Evolutionary conservation across 1,140 invertebrate genomes (phyloP), one percentile per base, ranked within the genome.

Genomic region (Drosophila guanche): DNA sequence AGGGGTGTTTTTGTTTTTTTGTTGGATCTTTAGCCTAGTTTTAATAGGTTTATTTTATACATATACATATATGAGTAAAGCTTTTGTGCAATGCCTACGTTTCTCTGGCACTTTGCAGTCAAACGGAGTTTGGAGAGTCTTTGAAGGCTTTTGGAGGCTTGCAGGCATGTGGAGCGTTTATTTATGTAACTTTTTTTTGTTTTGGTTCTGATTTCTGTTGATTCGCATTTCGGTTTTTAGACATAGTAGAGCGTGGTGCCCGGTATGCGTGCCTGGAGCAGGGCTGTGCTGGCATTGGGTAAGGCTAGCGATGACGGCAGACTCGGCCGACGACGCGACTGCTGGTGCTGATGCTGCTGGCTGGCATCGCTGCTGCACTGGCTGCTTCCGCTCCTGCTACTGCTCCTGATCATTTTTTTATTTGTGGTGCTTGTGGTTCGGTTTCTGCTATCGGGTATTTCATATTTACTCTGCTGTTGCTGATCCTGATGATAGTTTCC

Each of bases 191-290:
- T 20, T 20, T 5, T 50, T 52, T 52, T 48, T 7, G 6, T 12
- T 48, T 37, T 33, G 12, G 47, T 60, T 47, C 43, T 54, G 22
- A 42, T 23, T 55, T n/a, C 43, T 25, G 33, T 59, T 37, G 23
- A 20, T 52, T 37, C 37, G 22, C 22, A 14, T 14, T n/a, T 8
- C 5, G 37, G 5, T 3, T 22, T 27, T 50, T 22, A 90, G 70
- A 90, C 89, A 88, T 90, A 90, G 85, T 90, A 90, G 76, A 90
- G 81, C 60, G 89, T 90, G 59, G 60, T 90, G 78, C 89, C 89
- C 42, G 89, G 89, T 23, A 90, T 90, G 76, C 89, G 89, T 58
- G 89, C 43, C 80, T 90, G 85, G 59, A 90, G 74, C 58, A 85
- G 60, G 57, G 76, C 69, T 48, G 65, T 88, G 68, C 65, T 68